Base-by-base conservation (phyloP, 1,140 invertebrate species). In the Pantala flavescens region DNA sequence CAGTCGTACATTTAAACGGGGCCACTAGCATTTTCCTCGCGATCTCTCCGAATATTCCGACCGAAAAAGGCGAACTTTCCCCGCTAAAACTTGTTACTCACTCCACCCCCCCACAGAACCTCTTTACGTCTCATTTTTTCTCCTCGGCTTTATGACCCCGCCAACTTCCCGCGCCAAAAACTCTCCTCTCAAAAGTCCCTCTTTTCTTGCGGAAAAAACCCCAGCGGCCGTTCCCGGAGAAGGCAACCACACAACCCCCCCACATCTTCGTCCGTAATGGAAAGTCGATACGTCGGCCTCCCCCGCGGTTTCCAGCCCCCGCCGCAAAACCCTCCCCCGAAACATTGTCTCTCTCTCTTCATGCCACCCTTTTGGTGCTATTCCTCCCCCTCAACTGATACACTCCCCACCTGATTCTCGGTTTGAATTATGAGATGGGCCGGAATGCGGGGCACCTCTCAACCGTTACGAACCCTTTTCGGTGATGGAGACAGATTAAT, bases 121-220 rank as follows among this genome's bases (percentile, higher is more conserved):
- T 63, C 49, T 12, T 49, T 63, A 16, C 49, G 14, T 21, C 49
- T 21, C 49, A 63, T 63, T 63, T 63, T 21, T 21, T 63, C n/a
- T 63, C 12, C 49, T 63, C 49, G 49, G 12, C 19, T 72, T 72
- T 72, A 23, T 24, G 71, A 72, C 19, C 24, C 19, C 11, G 7
- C 24, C n/a, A 36, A 36, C 23, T 72, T 72, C 77, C 75, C 10
- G 28, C 28, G 28, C 28, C 28, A 36, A 36, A 36, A 77, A 72
- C 14, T 76, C 78, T 2, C n/a, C n/a, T 36, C 28, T 36, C 28
- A 36, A 36, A 36, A 36, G 28, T 36, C 28, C 28, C 71, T 24
- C 28, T 36, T 71, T 71, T 36, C 28, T 24, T 36, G 23, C 11
- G 23, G 24, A n/a, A 28, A 72, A 72, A 28, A n/a, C n/a, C 49